phyloP scores from a whole-genome alignment of 2,113 vertebrate genomes.

The Laticauda colubrina region DNA sequence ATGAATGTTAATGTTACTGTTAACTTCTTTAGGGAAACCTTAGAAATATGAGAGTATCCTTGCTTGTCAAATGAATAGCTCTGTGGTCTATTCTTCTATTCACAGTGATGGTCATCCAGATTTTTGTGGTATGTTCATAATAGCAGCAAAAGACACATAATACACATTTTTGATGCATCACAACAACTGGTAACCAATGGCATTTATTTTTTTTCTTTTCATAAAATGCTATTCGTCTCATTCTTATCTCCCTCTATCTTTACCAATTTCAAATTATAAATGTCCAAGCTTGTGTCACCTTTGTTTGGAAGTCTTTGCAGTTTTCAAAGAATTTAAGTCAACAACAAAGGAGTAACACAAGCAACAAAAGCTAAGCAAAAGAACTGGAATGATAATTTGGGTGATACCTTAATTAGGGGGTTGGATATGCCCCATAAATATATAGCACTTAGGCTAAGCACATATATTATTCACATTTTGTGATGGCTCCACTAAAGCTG shows the following conservation, averaged over 20 bases:
- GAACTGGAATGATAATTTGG: neutral
- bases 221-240: neutral
- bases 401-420: constrained; percentile 10
- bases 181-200: neutral
- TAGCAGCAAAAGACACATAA: neutral
- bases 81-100: neutral
- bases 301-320: neutral
- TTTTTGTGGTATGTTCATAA: neutral
- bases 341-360: neutral
- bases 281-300: neutral
- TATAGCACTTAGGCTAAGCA: constrained; percentile 14
- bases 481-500: constrained; percentile 4
- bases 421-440: constrained; percentile 23
- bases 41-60: neutral
- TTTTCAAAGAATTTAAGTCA: neutral
- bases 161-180: neutral
- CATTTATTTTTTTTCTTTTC: neutral
- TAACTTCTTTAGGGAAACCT: neutral
- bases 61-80: neutral
- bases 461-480: constrained; percentile 20
- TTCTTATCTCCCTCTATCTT: neutral
- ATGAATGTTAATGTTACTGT: neutral
- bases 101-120: neutral
- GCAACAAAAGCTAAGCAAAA: neutral
- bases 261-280: neutral